phyloP scores from a whole-genome alignment of 2,113 vertebrate species.

The Silurus meridionalis region DNA sequence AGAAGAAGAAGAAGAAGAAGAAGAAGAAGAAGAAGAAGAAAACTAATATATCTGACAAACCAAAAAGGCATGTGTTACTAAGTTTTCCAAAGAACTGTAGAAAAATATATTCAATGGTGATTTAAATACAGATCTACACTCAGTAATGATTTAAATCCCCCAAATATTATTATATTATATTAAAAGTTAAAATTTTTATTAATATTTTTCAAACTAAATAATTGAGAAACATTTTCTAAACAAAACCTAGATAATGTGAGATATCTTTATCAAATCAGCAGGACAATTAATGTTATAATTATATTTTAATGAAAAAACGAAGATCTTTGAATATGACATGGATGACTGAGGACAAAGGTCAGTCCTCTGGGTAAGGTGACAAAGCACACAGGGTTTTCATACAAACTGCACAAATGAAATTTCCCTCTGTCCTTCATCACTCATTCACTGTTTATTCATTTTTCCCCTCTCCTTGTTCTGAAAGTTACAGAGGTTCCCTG shows the following conservation, averaged over 20 bases:
- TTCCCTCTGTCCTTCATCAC: constrained; percentile 51
- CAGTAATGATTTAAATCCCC: not conserved
- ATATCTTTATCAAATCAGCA: not conserved
- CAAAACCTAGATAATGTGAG: not conserved
- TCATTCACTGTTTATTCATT: constrained; percentile 61
- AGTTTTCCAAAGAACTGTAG: not conserved
- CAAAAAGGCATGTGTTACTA: not conserved
- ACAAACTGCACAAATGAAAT: constrained; percentile 57
- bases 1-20: too few relatives aligned
- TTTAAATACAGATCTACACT: not conserved
- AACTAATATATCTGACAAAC: not conserved
- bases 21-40: not conserved
- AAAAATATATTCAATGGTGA: not conserved
- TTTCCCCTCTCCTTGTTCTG: constrained; percentile 60
- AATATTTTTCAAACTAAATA: not conserved
- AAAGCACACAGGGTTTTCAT: constrained; percentile 63
- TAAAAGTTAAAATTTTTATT: not conserved
- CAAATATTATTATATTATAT: not conserved
- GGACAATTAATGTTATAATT: not conserved
- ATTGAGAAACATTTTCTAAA: not conserved
- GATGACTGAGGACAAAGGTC: not conserved
- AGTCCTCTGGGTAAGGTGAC: constrained; percentile 37
- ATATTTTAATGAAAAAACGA: not conserved
- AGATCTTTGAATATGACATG: not conserved
- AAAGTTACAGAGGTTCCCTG: constrained; percentile 64